phyloP scores from a whole-genome alignment of 2,888 invertebrate genomes.

The Nowickia ferox region DNA sequence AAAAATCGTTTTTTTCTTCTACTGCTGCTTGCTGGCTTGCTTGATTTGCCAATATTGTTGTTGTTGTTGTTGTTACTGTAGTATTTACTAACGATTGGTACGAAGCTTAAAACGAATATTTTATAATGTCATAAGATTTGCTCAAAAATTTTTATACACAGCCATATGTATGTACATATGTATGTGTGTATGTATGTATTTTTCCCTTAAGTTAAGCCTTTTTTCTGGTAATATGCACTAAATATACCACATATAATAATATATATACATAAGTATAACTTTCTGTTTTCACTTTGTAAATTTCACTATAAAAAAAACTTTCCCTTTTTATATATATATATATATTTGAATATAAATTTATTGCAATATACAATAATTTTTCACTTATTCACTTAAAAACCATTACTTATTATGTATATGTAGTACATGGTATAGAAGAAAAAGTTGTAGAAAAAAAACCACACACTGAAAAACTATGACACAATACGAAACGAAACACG shows the following conservation, averaged over 20 bases:
- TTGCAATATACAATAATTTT: constrained; percentile 12
- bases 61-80: constrained; percentile 28
- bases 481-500: constrained; percentile 39
- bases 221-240: background rate
- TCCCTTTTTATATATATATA: background rate
- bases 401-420: constrained; percentile 7
- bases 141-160: background rate
- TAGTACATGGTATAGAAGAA: constrained; percentile 1
- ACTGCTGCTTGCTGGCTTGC: constrained; percentile 3
- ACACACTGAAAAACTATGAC: constrained; percentile 16
- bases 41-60: constrained; percentile 19
- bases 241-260: background rate
- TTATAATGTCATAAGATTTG: constrained; percentile 54
- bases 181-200: background rate
- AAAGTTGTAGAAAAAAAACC: constrained; percentile 5
- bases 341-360: background rate
- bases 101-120: constrained; percentile 60
- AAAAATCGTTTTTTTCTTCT: constrained; percentile 49
- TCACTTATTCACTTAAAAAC: constrained; percentile 5
- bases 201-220: background rate
- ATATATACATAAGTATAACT: background rate
- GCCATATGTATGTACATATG: background rate
- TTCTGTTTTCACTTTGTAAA: background rate
- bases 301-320: constrained; percentile 30
- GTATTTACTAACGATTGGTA: constrained; percentile 45